Conservation (phyloP, 2,113 vertebrate genomes). For the Nycticebus coucang region DNA sequence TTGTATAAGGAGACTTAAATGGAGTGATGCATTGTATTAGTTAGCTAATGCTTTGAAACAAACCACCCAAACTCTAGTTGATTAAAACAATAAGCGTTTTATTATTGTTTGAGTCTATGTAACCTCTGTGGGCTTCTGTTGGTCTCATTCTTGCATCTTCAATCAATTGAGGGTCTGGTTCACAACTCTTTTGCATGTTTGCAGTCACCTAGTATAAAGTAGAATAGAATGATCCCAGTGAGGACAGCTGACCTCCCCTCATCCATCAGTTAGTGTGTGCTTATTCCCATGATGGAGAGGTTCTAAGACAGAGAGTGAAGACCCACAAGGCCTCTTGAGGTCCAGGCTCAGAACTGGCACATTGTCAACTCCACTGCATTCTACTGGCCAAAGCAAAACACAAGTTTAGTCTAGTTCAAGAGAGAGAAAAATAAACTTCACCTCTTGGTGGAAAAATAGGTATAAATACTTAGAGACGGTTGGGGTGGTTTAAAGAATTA, state of each 20-base stretch:
- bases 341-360: not conserved
- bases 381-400: not conserved
- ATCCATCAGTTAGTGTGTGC: not conserved
- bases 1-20: not conserved
- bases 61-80: not conserved
- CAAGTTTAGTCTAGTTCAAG: not conserved
- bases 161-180: not conserved
- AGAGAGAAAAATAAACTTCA: not conserved
- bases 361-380: not conserved
- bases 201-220: not conserved
- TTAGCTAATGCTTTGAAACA: not conserved
- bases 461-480: not conserved
- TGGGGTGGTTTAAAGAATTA: not conserved
- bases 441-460: not conserved
- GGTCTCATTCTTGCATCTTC: not conserved
- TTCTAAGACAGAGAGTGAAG: not conserved
- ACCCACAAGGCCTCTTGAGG: not conserved
- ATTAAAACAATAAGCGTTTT: conserved; percentile 14
- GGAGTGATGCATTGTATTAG: not conserved
- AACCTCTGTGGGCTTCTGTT: not conserved
- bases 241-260: not conserved
- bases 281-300: not conserved
- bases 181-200: not conserved
- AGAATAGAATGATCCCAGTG: not conserved
- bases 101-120: not conserved